Base-by-base conservation (phyloP, 1,140 invertebrate genomes). In the Cyclargus thomasi region DNA sequence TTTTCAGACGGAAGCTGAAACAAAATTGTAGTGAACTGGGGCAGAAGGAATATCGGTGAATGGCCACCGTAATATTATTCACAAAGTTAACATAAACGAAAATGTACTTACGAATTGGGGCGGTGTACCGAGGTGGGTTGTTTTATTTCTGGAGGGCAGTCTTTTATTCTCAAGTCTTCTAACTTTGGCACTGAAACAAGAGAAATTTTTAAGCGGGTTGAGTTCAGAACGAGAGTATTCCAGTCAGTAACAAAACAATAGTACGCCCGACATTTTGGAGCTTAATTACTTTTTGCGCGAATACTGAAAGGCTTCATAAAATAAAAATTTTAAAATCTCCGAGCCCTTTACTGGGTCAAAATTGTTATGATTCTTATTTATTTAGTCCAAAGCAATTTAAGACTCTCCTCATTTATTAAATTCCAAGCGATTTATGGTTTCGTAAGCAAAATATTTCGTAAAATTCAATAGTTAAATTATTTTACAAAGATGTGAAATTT, bases 121-220 rank as follows among this genome's bases (percentile, higher is more conserved):
- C 92, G 91, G 78, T 93, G 91, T 67, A 93, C 92, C 78, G 93
- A 91, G 70, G 92, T 92, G 81, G 93, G 90, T 81, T 92, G 91
- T 83, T 93, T 93, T 57, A 92, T 85, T 90, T 93, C 92, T 71
- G 91, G 90, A 66, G 89, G 88, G 63, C 91, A 91, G 82, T 92
- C 90, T 84, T 86, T 91, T 81, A 91, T 91, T 82, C 85, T 83
- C 80, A 89, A 86, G 79, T 93, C 92, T 86, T 93, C 91, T 78
- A 91, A 76, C 87, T 92, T 91, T 73, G 92, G 89, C 70, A 90
- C 92, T 92, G 82, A 72, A 90, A 90, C 64, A 77, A 81, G 79
- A 70, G 53, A 73, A 68, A 20, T 55, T 63, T 67, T 57, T 70
- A 64, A 70, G 47, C 14, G 64, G 55, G 10, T 59, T 18, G 53